A percentile compares a stretch with the other conserved stretches of the same genome.
Evolutionary conservation across 1,140 invertebrate genomes (phyloP).

Genomic region (Bombus sibiricus): DNA sequence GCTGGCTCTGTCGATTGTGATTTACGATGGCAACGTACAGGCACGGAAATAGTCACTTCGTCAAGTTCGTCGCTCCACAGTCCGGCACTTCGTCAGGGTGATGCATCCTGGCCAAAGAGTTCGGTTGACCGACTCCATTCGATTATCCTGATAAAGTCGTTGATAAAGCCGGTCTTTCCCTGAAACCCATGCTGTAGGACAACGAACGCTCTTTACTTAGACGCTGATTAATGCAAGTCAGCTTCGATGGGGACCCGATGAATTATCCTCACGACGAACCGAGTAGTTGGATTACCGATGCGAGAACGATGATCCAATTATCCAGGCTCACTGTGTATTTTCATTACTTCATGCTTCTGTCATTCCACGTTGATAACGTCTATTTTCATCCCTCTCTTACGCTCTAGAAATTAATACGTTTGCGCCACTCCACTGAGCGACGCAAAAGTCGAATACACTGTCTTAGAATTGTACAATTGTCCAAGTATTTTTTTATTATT

Average conservation of each 20-base stretch:
- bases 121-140: slow-evolving; percentile 51
- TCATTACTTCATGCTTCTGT: not conserved
- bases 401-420: too few relatives aligned
- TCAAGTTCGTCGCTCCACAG: slow-evolving; percentile 57
- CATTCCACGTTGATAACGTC: too few relatives aligned
- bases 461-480: too few relatives aligned
- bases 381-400: too few relatives aligned
- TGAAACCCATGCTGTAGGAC: slow-evolving; percentile 14
- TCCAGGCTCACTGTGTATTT: not conserved
- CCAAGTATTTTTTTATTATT: too few relatives aligned
- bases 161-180: slow-evolving; percentile 60
- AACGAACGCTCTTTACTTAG: slow-evolving; percentile 35
- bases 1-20: slow-evolving; percentile 58
- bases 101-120: slow-evolving; percentile 30
- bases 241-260: slow-evolving; percentile 14
- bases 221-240: slow-evolving; percentile 63
- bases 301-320: slow-evolving; percentile 45
- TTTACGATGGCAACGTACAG: slow-evolving; percentile 53
- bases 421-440: too few relatives aligned
- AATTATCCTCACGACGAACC: slow-evolving; percentile 35
- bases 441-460: too few relatives aligned
- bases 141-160: slow-evolving; percentile 70
- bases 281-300: slow-evolving; percentile 4
- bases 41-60: slow-evolving; percentile 66
- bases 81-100: slow-evolving; percentile 54